Conservation (phyloP, 2,888 invertebrate genomes). For the Tiliacea citrago region DNA sequence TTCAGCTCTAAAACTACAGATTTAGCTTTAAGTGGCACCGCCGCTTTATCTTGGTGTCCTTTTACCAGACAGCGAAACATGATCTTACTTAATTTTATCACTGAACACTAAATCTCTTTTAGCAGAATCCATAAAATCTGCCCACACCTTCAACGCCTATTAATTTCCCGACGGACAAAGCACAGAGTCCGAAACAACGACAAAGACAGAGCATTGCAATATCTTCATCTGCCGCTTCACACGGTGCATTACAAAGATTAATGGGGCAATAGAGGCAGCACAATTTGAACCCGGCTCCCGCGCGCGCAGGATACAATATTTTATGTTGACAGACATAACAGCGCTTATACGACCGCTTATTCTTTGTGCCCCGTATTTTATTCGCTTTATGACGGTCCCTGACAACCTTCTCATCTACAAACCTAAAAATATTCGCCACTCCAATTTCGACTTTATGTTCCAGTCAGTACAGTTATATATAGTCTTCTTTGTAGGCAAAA, state of each 20-base stretch:
- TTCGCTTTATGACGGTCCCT: conserved; percentile 89
- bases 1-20: conserved; percentile 28
- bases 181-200: conserved; percentile 70
- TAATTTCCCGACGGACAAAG: conserved; percentile 69
- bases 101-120: conserved; percentile 68
- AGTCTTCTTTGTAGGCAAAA: conserved; percentile 44
- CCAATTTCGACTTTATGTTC: conserved; percentile 71
- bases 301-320: conserved; percentile 89
- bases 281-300: conserved; percentile 87
- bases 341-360: conserved; percentile 90
- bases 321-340: conserved; percentile 91
- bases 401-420: conserved; percentile 70
- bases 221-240: conserved; percentile 86
- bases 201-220: conserved; percentile 78
- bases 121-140: conserved; percentile 69
- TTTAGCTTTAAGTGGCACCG: conserved; percentile 48
- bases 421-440: conserved; percentile 38
- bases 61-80: conserved; percentile 65
- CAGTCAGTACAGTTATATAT: conserved; percentile 53
- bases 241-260: conserved; percentile 87
- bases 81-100: conserved; percentile 69
- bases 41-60: conserved; percentile 43
- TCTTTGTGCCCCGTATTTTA: conserved; percentile 91
- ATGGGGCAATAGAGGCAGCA: conserved; percentile 86
- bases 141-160: conserved; percentile 68